These are phyloP conservation scores for Agrochola lota DNA, from an alignment of 2,888 invertebrate species.

Conservation along the genomic window DNA sequence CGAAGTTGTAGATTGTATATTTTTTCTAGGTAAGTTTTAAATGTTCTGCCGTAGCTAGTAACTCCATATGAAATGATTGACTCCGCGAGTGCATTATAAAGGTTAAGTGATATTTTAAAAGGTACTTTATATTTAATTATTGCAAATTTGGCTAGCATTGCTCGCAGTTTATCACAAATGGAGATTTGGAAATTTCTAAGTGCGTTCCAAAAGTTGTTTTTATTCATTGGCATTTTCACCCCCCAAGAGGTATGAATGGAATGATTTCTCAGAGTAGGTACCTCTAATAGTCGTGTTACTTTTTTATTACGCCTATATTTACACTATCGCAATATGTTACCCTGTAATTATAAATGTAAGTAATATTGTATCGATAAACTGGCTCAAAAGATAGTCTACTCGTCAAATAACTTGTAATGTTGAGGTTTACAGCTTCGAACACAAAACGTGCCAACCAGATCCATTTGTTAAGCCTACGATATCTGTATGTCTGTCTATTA, in stretches of 20 bases:
- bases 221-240: not conserved
- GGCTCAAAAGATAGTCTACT: not conserved
- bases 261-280: not conserved
- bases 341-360: no score
- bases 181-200: no score
- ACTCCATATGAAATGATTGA: no score
- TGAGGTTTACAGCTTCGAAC: not conserved
- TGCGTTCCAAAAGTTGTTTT: not conserved
- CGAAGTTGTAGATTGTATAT: no score
- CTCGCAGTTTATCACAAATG: no score
- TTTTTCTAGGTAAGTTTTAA: no score
- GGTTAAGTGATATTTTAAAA: no score
- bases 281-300: not conserved
- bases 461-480: constrained; percentile 1
- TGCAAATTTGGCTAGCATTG: no score
- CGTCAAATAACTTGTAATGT: not conserved
- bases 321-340: no score
- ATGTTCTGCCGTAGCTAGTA: no score
- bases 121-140: no score
- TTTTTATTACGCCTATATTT: not conserved
- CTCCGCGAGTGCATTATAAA: no score
- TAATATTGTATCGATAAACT: not conserved
- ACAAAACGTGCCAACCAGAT: not conserved
- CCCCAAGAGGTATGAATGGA: not conserved
- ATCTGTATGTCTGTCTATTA: not conserved